These are phyloP conservation scores for Epinotia ramella DNA, from an alignment of 2,888 invertebrate genomes.

Conservation along the genomic window DNA sequence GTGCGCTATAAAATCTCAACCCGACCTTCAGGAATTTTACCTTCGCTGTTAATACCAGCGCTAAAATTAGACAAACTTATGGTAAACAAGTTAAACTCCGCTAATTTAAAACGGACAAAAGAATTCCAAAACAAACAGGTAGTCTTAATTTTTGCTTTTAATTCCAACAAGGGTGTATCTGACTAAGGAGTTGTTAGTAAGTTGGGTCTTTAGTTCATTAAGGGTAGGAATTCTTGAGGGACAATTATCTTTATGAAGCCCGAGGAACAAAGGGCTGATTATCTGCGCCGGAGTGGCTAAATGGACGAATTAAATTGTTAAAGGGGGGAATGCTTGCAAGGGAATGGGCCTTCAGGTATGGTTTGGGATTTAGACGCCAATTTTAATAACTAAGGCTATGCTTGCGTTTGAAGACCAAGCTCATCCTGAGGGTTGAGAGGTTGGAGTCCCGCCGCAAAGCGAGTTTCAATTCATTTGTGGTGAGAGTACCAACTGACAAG, in stretches of 20 bases:
- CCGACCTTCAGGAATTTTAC: conserved; percentile 9
- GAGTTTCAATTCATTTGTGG: too few species aligned
- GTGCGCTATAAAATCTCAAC: conserved; percentile 26
- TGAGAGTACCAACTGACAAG: too few species aligned
- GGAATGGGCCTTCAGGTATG: conserved; percentile 35
- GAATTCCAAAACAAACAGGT: conserved; percentile 43
- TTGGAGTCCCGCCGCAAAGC: too few species aligned
- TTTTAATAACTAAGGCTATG: conserved; percentile 1
- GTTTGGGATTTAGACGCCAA: conserved; percentile 41
- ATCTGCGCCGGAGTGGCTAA: conserved; percentile 66
- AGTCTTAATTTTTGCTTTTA: neutral
- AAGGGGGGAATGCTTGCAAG: conserved; percentile 55
- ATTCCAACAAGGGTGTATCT: neutral
- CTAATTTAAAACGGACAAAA: conserved; percentile 42
- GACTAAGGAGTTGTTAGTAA: too few species aligned
- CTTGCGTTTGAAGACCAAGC: too few species aligned
- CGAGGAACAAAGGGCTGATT: conserved; percentile 74
- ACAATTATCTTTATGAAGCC: conserved; percentile 74
- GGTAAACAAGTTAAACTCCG: conserved; percentile 36
- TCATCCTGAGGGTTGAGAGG: too few species aligned
- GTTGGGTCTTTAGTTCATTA: conserved; percentile 2
- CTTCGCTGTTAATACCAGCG: conserved; percentile 25
- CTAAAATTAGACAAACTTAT: conserved; percentile 36
- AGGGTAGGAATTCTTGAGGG: conserved; percentile 46
- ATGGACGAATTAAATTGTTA: conserved; percentile 78